Evolutionary conservation across 2,888 invertebrate genomes (phyloP).

Genomic region (Cynaeus angustus): DNA sequence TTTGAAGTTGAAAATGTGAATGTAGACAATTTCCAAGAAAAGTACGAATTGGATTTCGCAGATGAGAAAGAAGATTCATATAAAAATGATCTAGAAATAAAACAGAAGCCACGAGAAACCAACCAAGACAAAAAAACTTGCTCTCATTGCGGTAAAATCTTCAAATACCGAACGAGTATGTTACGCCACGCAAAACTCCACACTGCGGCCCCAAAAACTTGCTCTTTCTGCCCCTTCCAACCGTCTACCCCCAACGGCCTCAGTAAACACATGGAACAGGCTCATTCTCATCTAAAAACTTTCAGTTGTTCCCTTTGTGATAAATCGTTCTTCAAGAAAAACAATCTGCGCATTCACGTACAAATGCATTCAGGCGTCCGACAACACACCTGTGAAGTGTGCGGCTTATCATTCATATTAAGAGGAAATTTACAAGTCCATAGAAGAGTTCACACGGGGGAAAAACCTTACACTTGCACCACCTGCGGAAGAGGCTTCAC

Average conservation of each 20-base stretch:
- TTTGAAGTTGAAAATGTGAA: not conserved
- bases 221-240: slow-evolving; percentile 52
- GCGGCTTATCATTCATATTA: slow-evolving; percentile 57
- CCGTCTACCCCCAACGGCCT: slow-evolving; percentile 50
- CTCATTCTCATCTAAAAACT: slow-evolving; percentile 57
- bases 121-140: slow-evolving; percentile 46
- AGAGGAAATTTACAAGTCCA: slow-evolving; percentile 56
- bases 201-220: slow-evolving; percentile 45
- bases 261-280: slow-evolving; percentile 56
- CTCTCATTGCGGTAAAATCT: slow-evolving; percentile 55
- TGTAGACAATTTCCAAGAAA: not conserved
- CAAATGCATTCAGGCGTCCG: slow-evolving; percentile 57
- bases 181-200: slow-evolving; percentile 52
- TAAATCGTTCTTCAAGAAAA: slow-evolving; percentile 57
- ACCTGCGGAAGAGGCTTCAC: slow-evolving; percentile 57
- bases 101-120: not conserved
- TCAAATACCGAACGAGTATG: slow-evolving; percentile 56
- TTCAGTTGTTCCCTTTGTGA: slow-evolving; percentile 55
- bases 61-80: not conserved
- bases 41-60: not conserved
- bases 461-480: slow-evolving; percentile 58
- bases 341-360: slow-evolving; percentile 57
- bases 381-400: slow-evolving; percentile 60
- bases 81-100: not conserved
- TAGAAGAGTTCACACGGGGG: slow-evolving; percentile 57